Conservation (phyloP, 1,140 invertebrate species). For the Platorchestia sp. region DNA sequence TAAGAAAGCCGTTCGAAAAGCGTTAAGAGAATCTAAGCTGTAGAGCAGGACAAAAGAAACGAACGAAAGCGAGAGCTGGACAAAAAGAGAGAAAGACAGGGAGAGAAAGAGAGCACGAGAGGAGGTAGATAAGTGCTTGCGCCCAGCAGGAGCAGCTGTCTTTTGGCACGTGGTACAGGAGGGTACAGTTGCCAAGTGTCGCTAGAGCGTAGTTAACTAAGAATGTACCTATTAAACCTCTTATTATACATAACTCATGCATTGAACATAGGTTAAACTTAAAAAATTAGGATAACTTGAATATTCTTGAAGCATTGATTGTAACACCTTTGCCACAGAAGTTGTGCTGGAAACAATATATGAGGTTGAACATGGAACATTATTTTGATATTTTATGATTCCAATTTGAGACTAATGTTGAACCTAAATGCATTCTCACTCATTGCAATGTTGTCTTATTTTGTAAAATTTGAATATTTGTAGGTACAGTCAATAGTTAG, state of each 20-base stretch:
- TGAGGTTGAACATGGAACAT: not conserved
- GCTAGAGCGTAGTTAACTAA: not conserved
- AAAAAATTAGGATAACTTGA: not conserved
- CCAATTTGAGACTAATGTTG: not conserved
- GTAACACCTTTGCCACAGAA: not conserved
- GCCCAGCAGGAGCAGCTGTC: not conserved
- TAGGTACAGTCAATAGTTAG: not conserved
- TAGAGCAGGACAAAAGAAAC: not conserved
- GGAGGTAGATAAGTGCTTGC: not conserved
- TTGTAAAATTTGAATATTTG: not conserved
- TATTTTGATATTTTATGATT: not conserved
- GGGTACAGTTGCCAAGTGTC: not conserved
- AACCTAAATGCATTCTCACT: not conserved
- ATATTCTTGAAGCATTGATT: not conserved
- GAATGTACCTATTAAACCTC: not conserved
- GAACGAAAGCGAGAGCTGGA: not conserved
- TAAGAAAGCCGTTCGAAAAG: no score
- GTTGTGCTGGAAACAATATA: not conserved
- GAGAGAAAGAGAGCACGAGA: not conserved
- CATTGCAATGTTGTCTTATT: not conserved
- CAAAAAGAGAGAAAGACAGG: no score
- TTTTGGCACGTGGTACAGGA: not conserved
- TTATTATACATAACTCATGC: not conserved
- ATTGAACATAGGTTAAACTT: not conserved
- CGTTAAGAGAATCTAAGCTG: not conserved